These are phyloP conservation scores for Ctenochaetus hawaiiensis DNA, from an alignment of 2,797 vertebrate genomes.

Conservation along the genomic window DNA sequence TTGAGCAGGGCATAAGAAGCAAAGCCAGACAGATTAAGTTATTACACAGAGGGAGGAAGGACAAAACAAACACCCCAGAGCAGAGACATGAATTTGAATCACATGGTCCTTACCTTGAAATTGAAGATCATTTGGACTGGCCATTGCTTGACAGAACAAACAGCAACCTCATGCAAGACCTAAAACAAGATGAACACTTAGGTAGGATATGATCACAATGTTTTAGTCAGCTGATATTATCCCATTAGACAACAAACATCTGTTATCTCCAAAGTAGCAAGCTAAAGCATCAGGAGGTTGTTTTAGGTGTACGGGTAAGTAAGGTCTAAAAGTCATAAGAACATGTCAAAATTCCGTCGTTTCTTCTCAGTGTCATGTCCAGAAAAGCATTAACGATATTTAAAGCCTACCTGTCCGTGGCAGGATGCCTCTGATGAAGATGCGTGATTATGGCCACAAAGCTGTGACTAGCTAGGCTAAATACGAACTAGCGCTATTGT, in stretches of 20 bases:
- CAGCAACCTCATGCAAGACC: conserved; percentile 43
- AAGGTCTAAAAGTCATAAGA: too few relatives aligned
- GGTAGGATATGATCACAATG: neutral
- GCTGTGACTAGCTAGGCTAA: conserved; percentile 7
- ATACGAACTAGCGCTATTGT: too few relatives aligned
- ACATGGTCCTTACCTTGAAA: conserved; percentile 86
- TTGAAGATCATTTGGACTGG: conserved; percentile 87
- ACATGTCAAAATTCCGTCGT: neutral
- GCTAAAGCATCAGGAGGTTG: neutral
- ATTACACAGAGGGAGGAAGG: too few relatives aligned
- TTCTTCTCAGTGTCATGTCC: neutral
- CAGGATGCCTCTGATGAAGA: conserved; percentile 8
- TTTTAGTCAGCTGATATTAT: too few relatives aligned
- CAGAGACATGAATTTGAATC: neutral
- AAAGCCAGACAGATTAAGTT: neutral
- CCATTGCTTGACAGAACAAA: conserved; percentile 77
- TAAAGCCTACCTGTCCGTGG: conserved; percentile 24
- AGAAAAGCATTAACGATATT: neutral
- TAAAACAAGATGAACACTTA: conserved; percentile 23
- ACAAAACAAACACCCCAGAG: neutral
- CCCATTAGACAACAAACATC: neutral
- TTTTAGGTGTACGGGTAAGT: too few relatives aligned
- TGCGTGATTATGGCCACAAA: conserved; percentile 16
- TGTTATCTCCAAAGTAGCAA: neutral
- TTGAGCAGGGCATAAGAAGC: neutral